These are phyloP conservation scores for Timema cristinae DNA, from an alignment of 2,888 invertebrate species.

Conservation along the genomic window DNA sequence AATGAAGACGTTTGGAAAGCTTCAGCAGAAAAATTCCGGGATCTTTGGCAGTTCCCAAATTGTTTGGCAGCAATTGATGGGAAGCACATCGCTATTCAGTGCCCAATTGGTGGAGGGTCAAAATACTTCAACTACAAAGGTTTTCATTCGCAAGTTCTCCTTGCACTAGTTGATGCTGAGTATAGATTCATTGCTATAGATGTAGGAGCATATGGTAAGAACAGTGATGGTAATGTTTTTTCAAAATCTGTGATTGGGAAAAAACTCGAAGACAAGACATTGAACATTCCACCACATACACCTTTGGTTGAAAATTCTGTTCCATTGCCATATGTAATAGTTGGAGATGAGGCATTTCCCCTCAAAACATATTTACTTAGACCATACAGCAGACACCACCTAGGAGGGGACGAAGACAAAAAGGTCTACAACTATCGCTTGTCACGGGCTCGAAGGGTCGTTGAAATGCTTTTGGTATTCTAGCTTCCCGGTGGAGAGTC, in stretches of 20 bases:
- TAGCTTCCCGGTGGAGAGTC: constrained; percentile 20
- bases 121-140: constrained; percentile 40
- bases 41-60: constrained; percentile 40
- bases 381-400: constrained; percentile 15
- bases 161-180: constrained; percentile 17
- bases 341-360: constrained; percentile 18
- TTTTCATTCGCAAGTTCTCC: constrained; percentile 37
- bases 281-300: constrained; percentile 13
- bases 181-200: constrained; percentile 18
- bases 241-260: constrained; percentile 12
- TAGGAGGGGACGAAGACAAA: background rate
- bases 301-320: background rate
- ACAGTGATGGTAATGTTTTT: constrained; percentile 20
- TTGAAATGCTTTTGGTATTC: constrained; percentile 24
- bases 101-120: constrained; percentile 36
- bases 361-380: constrained; percentile 9
- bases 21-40: constrained; percentile 35
- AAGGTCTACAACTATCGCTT: constrained; percentile 20
- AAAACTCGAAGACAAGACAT: constrained; percentile 3
- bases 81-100: too few relatives aligned
- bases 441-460: constrained; percentile 6
- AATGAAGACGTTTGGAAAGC: constrained; percentile 36
- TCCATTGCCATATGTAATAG: constrained; percentile 13
- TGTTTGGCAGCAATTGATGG: constrained; percentile 39
- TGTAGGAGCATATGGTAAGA: constrained; percentile 19